Conservation (phyloP, 2,888 invertebrate species). For the Sicus ferrugineus region DNA sequence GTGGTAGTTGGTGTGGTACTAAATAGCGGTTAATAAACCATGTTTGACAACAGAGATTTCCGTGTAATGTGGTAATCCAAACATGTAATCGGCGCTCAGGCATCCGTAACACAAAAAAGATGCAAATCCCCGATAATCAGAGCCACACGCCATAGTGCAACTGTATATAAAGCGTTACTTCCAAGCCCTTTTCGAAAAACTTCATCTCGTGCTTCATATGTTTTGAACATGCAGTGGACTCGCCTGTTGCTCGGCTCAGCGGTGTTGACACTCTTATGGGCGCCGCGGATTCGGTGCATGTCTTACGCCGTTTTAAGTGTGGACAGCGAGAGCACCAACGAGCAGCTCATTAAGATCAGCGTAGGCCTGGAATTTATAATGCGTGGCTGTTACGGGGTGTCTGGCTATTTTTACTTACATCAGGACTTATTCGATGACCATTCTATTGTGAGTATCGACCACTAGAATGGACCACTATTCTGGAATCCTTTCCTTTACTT, state of each 20-base stretch:
- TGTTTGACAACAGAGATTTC: too few species aligned
- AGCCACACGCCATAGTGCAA: not conserved
- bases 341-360: not conserved
- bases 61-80: too few species aligned
- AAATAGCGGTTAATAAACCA: too few species aligned
- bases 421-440: not conserved
- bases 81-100: too few species aligned
- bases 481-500: not conserved
- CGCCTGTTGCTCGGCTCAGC: not conserved
- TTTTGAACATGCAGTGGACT: not conserved
- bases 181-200: not conserved
- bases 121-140: too few species aligned
- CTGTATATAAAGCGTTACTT: not conserved
- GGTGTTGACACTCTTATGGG: not conserved
- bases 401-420: not conserved
- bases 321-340: not conserved
- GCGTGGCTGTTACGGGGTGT: not conserved
- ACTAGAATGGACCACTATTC: not conserved
- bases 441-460: not conserved
- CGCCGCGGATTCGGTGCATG: not conserved
- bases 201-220: not conserved
- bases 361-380: not conserved
- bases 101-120: too few species aligned
- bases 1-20: too few species aligned
- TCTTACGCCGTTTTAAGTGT: not conserved